Evolutionary conservation across 2,888 invertebrate genomes (phyloP).

Genomic region (Heliconius ismenius): DNA sequence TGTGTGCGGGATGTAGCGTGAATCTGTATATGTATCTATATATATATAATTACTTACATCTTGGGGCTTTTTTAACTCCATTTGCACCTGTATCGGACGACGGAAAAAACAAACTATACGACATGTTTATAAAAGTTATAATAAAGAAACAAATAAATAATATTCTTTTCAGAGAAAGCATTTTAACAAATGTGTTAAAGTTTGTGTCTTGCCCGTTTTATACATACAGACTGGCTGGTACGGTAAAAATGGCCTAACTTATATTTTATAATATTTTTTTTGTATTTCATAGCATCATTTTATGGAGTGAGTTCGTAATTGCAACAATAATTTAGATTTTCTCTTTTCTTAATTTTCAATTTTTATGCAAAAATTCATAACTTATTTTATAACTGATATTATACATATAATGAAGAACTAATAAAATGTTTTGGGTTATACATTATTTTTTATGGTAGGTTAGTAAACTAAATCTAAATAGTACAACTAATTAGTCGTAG

Average conservation of each 20-base stretch:
- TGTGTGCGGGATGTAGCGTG: background rate
- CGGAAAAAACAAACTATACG: constrained; percentile 54
- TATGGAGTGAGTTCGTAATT: background rate
- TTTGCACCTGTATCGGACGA: constrained; percentile 57
- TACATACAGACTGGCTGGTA: background rate
- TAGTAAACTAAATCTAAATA: background rate
- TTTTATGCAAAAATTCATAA: no score
- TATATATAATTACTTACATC: constrained; percentile 61
- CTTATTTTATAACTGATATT: no score
- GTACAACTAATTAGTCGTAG: constrained; percentile 50
- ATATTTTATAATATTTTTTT: background rate
- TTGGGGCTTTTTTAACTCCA: constrained; percentile 66
- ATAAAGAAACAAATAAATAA: constrained; percentile 42
- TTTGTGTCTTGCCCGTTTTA: background rate
- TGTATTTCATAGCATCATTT: background rate
- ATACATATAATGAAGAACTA: no score
- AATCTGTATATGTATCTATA: background rate
- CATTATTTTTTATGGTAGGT: background rate
- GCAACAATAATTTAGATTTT: no score
- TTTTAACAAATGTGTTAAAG: constrained; percentile 5
- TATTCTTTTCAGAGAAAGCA: background rate
- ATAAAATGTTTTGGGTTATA: constrained; percentile 5
- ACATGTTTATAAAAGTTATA: constrained; percentile 30
- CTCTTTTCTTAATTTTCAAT: no score
- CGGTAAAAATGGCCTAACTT: background rate